These are phyloP conservation scores for Orthonyx spaldingii DNA, from an alignment of 2,113 vertebrate species.

Conservation along the genomic window DNA sequence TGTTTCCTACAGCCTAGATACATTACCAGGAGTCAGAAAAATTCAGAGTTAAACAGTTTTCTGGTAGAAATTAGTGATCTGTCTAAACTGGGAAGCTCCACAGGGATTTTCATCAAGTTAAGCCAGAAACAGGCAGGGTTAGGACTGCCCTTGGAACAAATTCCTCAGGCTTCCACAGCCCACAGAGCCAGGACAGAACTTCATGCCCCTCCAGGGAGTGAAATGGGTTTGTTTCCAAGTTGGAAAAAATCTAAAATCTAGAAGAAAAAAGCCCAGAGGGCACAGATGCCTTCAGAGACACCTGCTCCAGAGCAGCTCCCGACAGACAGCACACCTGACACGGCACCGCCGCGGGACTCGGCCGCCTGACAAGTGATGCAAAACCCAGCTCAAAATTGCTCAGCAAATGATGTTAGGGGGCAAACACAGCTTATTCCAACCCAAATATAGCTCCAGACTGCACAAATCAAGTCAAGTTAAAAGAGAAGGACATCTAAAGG, in stretches of 20 bases:
- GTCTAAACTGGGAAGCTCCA: background rate
- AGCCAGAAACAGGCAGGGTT: background rate
- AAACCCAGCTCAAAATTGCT: background rate
- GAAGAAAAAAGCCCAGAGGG: background rate
- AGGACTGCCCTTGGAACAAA: background rate
- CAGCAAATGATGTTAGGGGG: background rate
- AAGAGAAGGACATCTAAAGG: slow-evolving; percentile 8
- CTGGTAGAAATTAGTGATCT: background rate
- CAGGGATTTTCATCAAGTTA: background rate
- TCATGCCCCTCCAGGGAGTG: background rate
- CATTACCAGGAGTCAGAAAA: background rate
- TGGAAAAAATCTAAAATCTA: background rate
- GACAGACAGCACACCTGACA: background rate
- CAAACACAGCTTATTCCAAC: background rate
- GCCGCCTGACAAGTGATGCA: background rate
- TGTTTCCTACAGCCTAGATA: background rate
- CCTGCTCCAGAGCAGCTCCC: background rate
- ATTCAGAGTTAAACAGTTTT: background rate
- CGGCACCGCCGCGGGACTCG: background rate
- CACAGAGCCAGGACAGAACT: background rate
- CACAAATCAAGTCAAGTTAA: background rate
- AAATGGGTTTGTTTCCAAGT: background rate
- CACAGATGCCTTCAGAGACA: background rate
- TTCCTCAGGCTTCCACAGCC: background rate
- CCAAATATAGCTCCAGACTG: slow-evolving; percentile 28